These are phyloP conservation scores for Luehdorfia chinensis DNA, from an alignment of 1,140 invertebrate genomes.

Conservation along the genomic window DNA sequence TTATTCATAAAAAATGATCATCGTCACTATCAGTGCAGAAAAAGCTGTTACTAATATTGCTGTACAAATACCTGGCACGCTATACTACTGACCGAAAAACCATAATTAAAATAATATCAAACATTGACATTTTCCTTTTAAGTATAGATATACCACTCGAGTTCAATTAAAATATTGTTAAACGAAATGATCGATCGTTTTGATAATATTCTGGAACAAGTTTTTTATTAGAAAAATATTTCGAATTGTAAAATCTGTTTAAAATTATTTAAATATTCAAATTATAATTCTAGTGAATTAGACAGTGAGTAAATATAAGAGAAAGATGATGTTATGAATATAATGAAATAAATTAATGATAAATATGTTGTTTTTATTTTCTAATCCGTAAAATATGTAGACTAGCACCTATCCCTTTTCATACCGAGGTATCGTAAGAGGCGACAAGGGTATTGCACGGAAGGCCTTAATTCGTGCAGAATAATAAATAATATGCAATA, in stretches of 20 bases:
- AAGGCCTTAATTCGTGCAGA: too few species aligned
- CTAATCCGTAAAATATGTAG: too few species aligned
- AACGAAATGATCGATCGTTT: conserved; percentile 10
- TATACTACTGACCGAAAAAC: too few species aligned
- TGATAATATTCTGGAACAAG: conserved; percentile 33
- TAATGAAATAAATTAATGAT: conserved; percentile 68
- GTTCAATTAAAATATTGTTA: conserved; percentile 17
- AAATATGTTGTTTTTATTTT: conserved; percentile 27
- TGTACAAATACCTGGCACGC: too few species aligned
- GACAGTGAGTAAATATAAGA: conserved; percentile 66
- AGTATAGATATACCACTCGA: conserved; percentile 9
- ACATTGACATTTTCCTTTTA: conserved; percentile 6
- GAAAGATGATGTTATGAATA: conserved; percentile 73
- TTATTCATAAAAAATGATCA: too few species aligned
- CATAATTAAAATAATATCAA: too few species aligned
- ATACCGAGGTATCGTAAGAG: too few species aligned
- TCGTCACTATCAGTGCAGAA: too few species aligned
- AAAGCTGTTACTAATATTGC: too few species aligned
- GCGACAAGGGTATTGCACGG: too few species aligned
- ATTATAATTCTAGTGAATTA: conserved; percentile 72
- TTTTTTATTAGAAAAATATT: conserved; percentile 56
- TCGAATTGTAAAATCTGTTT: conserved; percentile 63
- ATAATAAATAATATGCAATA: too few species aligned
- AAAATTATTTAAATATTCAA: conserved; percentile 68
- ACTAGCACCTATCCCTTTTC: too few species aligned